Evolutionary conservation across 2,888 invertebrate species (phyloP).

Genomic region (Eurytoma californica): DNA sequence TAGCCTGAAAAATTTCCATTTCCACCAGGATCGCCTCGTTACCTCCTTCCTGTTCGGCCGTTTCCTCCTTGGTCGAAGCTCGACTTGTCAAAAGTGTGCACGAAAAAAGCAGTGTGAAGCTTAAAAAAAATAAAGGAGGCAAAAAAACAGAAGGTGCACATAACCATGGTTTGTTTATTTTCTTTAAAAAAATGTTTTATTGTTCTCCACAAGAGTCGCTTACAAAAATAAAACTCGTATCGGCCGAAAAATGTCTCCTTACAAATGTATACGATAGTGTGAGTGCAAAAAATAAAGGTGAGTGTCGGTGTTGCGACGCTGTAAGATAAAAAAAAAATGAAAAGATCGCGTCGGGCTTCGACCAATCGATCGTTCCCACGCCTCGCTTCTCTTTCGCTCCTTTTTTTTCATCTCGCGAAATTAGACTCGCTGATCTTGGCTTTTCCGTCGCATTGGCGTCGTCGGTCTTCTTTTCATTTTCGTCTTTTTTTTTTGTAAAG

Average conservation of each 20-base stretch:
- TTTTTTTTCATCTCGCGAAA: slow-evolving; percentile 28
- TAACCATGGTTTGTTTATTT: neutral
- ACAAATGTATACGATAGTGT: slow-evolving; percentile 7
- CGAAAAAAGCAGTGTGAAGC: neutral
- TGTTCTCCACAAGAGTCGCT: slow-evolving; percentile 53
- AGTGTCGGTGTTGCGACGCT: too few relatives aligned
- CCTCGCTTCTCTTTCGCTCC: slow-evolving; percentile 42
- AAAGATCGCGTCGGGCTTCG: slow-evolving; percentile 43
- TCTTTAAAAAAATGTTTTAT: slow-evolving; percentile 50
- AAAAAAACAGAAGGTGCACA: slow-evolving; percentile 14
- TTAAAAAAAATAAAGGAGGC: neutral
- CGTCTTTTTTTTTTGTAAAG: slow-evolving; percentile 3
- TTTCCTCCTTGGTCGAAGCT: too few relatives aligned
- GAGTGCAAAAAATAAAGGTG: slow-evolving; percentile 3
- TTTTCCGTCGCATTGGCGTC: too few relatives aligned
- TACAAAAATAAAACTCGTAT: slow-evolving; percentile 56
- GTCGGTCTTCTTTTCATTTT: slow-evolving; percentile 55
- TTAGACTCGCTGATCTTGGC: slow-evolving; percentile 33
- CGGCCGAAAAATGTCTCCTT: neutral
- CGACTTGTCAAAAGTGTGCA: neutral
- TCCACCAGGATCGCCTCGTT: too few relatives aligned
- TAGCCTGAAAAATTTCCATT: too few relatives aligned
- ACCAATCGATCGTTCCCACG: slow-evolving; percentile 56
- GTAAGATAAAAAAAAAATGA: neutral
- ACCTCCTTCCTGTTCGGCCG: too few relatives aligned